Base-by-base conservation (phyloP, 2,797 vertebrate species). In the Acrossocheilus fasciatus region DNA sequence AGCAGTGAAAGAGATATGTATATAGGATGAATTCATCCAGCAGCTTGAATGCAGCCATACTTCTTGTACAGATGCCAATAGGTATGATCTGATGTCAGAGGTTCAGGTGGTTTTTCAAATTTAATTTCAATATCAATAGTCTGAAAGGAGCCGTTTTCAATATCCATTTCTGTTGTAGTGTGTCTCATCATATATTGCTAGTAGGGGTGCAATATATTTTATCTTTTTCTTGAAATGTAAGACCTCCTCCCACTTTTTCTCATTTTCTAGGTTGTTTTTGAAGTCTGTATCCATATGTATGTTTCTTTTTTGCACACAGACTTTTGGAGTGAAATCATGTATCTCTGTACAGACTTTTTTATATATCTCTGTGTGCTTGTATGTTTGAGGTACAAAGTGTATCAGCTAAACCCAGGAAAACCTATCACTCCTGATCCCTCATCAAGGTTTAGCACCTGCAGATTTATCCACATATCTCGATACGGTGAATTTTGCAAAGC, bases 371-470 rank as follows among this genome's bases (percentile, higher is more conserved):
- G 1, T 66, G 15, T 80, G 9, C n/a, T 36, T 82, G n/a, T 82
- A 4, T 85, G 17, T 73, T 41, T 83, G 6, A 83, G 74, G 14
- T 14, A 72, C 73, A 78, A 76, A 41, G 3, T 87, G 26, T 59
- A 47, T 87, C 68, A 73, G 41, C 30, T 34, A 50, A 57, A 50
- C 2, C 4, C 8, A 30, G 7, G 14, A 43, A 68, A 57, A 73
- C 41, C 9, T 77, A 26, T 68, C 26, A 36, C 26, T 12, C 59
- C 43, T 26, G 30, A 54, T 76, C 26, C 54, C 43, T 47, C n/a
- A 18, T 34, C 18, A n/a, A 57, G 81, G 70, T 81, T 89, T 88
- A 84, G 77, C 72, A 89, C 84, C 81, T 86, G 66, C 77, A 70
- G 62, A 86, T 86, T 88, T 77, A 88, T 69, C 36, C 14, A 4